A percentile compares a stretch with the other conserved stretches of the same genome.
phyloP scores from a whole-genome alignment of 1,140 invertebrate genomes.

The Pissodes strobi region DNA sequence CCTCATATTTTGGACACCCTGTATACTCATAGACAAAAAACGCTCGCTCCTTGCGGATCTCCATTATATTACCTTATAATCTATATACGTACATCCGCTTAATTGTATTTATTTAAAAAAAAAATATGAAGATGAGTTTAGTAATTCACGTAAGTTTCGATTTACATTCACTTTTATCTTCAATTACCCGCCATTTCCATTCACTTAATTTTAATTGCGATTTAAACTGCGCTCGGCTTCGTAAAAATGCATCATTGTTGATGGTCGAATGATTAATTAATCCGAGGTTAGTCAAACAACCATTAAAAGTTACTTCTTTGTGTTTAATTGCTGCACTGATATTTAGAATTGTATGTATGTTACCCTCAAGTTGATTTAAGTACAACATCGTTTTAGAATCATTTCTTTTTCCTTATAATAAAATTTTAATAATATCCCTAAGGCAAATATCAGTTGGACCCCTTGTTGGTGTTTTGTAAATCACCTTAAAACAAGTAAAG shows the following conservation, averaged over 20 bases:
- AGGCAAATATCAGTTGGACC: too few relatives aligned
- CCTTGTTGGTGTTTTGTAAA: too few relatives aligned
- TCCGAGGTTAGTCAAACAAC: slow-evolving; percentile 23
- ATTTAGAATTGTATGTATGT: slow-evolving; percentile 3
- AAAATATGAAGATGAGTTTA: background rate
- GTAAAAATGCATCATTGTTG: slow-evolving; percentile 29
- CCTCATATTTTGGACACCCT: too few relatives aligned
- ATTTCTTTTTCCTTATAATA: too few relatives aligned
- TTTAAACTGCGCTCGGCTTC: slow-evolving; percentile 27
- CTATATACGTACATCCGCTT: background rate
- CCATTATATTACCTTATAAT: background rate
- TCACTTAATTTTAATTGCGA: slow-evolving; percentile 32
- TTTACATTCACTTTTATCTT: slow-evolving; percentile 30
- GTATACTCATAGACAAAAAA: too few relatives aligned
- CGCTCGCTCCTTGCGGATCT: background rate
- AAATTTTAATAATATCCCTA: too few relatives aligned
- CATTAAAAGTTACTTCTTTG: slow-evolving; percentile 19
- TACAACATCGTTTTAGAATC: too few relatives aligned
- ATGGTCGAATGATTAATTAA: slow-evolving; percentile 30
- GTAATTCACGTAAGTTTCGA: slow-evolving; percentile 21
- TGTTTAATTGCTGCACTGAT: slow-evolving; percentile 19
- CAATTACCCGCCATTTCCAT: slow-evolving; percentile 23
- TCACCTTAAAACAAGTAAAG: too few relatives aligned
- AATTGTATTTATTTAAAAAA: slow-evolving; percentile 1
- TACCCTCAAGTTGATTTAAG: too few relatives aligned